These are phyloP conservation scores for Apamea crenata DNA, from an alignment of 2,888 invertebrate genomes.

Conservation along the genomic window DNA sequence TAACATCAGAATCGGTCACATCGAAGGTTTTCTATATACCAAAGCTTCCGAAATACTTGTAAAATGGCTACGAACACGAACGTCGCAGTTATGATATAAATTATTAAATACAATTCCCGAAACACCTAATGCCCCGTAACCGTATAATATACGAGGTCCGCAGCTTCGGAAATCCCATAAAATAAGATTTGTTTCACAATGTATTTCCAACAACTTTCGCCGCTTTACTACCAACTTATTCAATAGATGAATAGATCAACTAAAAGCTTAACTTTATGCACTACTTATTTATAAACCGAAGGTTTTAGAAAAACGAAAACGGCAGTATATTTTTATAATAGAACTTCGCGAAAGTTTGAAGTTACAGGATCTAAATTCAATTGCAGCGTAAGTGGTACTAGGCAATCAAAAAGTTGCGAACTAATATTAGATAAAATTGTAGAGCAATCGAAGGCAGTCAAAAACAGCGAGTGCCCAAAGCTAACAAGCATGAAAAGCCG, in stretches of 20 bases:
- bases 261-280: slow-evolving; percentile 11
- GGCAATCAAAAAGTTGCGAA: slow-evolving; percentile 20
- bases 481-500: slow-evolving; percentile 77
- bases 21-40: neutral
- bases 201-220: slow-evolving; percentile 54
- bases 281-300: neutral
- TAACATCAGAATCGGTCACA: slow-evolving; percentile 1
- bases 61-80: slow-evolving; percentile 29
- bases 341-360: neutral
- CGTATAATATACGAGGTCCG: slow-evolving; percentile 47
- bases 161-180: slow-evolving; percentile 53
- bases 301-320: neutral
- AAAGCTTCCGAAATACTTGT: slow-evolving; percentile 2
- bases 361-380: slow-evolving; percentile 23
- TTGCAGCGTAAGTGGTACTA: slow-evolving; percentile 1
- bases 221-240: slow-evolving; percentile 38
- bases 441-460: slow-evolving; percentile 40
- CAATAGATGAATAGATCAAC: slow-evolving; percentile 31
- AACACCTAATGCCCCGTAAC: slow-evolving; percentile 61
- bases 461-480: slow-evolving; percentile 58
- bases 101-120: slow-evolving; percentile 52
- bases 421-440: slow-evolving; percentile 27
- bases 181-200: slow-evolving; percentile 64
- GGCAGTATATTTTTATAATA: neutral
- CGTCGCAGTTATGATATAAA: slow-evolving; percentile 54